phyloP scores from a whole-genome alignment of 2,888 invertebrate species.

The Phyto melanocephala region DNA sequence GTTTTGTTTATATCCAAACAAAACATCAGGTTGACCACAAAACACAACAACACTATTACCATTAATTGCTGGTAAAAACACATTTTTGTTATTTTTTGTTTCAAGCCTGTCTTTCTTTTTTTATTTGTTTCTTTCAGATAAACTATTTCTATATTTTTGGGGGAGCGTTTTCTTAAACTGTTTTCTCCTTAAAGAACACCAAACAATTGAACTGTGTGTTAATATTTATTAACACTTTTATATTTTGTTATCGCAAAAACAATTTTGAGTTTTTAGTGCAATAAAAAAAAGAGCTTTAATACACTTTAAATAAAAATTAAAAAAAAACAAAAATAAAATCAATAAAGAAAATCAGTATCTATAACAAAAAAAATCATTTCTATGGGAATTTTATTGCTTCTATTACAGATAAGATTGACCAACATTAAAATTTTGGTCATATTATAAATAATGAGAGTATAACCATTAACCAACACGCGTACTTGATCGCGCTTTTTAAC shows the following conservation, averaged over 20 bases:
- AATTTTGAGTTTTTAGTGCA: background rate
- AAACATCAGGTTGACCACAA: conserved; percentile 31
- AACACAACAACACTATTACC: conserved; percentile 18
- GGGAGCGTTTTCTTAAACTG: conserved; percentile 7
- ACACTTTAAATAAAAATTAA: background rate
- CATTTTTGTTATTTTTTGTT: conserved; percentile 31
- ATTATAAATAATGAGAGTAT: conserved; percentile 7
- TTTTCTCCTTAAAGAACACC: conserved; percentile 29
- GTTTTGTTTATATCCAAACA: conserved; percentile 70
- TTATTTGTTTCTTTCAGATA: background rate
- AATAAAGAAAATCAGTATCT: conserved; percentile 10
- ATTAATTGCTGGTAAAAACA: background rate
- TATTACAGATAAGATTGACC: conserved; percentile 32
- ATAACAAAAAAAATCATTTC: conserved; percentile 32
- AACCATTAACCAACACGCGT: background rate
- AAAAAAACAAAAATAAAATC: background rate
- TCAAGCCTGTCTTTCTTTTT: conserved; percentile 6
- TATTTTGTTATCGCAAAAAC: conserved; percentile 41
- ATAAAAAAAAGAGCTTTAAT: conserved; percentile 30
- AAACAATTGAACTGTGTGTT: conserved; percentile 53
- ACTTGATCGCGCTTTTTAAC: background rate
- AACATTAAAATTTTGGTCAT: background rate
- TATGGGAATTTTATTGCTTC: conserved; percentile 35
- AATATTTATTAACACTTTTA: conserved; percentile 45
- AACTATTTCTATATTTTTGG: conserved; percentile 14